Base-by-base conservation (phyloP, 2,797 vertebrate genomes). In the Streptopelia turtur region DNA sequence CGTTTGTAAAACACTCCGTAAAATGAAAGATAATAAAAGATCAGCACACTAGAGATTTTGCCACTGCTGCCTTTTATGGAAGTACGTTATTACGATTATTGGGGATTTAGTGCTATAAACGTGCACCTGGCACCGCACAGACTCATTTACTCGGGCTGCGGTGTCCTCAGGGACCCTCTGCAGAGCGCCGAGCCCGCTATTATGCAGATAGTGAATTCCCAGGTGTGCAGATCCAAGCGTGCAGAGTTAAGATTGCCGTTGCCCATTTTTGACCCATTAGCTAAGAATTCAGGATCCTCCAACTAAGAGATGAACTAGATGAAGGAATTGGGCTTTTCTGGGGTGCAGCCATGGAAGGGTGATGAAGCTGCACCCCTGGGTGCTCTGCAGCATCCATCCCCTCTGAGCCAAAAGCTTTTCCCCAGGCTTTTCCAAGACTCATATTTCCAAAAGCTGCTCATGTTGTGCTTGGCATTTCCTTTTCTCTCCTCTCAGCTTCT, bases 41-140 rank as follows among this genome's bases (percentile, higher is more conserved):
- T 76, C 89, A 94, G 88, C 6, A 25, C 75, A 37, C 78, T 1
- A 28, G 91, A 83, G 90, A 71, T 49, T 94, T 63, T 84, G 87
- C 87, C 82, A 83, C 79, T 27, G 37, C 82, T 89, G 87, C 93
- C 92, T 93, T 97, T 93, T 86, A 83, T 69, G 82, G 87, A 88
- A 89, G 79, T 15, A 13, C 65, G 93, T 96, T 85, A 95, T 94
- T 86, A 83, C 76, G 49, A 57, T 95, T 81, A 85, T 69, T 87
- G 95, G 72, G 95, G 95, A 89, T 92, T 93, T 94, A 91, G 94
- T 37, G 82, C 52, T 91, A 16, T 72, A 81, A 91, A 82, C 0
- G 41, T 61, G 78, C 94, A 95, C 94, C 95, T 94, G 95, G 94
- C 84, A 94, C 94, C 95, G 90, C 25, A 6, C 87, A 76, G 79